These are phyloP conservation scores for Epistrophe eligans DNA, from an alignment of 2,888 invertebrate genomes.

Conservation along the genomic window DNA sequence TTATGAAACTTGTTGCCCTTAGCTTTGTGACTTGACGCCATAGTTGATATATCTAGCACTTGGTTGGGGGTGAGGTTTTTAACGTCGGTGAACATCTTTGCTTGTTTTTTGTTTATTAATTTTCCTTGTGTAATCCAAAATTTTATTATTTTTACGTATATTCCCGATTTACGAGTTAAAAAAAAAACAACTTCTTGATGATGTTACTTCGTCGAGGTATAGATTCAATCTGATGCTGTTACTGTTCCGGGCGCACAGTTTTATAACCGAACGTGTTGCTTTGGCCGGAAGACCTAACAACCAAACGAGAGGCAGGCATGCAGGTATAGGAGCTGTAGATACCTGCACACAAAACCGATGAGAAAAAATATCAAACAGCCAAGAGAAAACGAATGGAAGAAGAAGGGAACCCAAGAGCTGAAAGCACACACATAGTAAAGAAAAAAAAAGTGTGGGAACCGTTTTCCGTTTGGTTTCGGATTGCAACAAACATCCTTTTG, in stretches of 20 bases:
- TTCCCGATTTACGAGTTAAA: constrained; percentile 23
- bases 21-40: constrained; percentile 74
- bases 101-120: constrained; percentile 1
- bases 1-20: constrained; percentile 79
- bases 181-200: constrained; percentile 63
- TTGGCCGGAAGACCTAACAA: constrained; percentile 66
- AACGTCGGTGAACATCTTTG: constrained; percentile 81
- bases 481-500: constrained; percentile 71
- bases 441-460: constrained; percentile 71
- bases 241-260: constrained; percentile 81
- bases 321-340: constrained; percentile 61
- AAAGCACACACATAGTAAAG: constrained; percentile 34
- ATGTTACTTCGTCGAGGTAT: constrained; percentile 81
- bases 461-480: constrained; percentile 72
- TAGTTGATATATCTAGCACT: constrained; percentile 59
- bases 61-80: constrained; percentile 79
- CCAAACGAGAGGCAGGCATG: constrained; percentile 54
- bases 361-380: constrained; percentile 51
- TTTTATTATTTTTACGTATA: not conserved
- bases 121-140: constrained; percentile 31
- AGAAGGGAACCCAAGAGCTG: constrained; percentile 18
- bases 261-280: constrained; percentile 79
- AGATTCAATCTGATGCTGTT: constrained; percentile 83
- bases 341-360: constrained; percentile 43
- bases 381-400: constrained; percentile 39